Evolutionary conservation across 2,113 vertebrate species (phyloP).

Genomic region (Rafetus swinhoei): DNA sequence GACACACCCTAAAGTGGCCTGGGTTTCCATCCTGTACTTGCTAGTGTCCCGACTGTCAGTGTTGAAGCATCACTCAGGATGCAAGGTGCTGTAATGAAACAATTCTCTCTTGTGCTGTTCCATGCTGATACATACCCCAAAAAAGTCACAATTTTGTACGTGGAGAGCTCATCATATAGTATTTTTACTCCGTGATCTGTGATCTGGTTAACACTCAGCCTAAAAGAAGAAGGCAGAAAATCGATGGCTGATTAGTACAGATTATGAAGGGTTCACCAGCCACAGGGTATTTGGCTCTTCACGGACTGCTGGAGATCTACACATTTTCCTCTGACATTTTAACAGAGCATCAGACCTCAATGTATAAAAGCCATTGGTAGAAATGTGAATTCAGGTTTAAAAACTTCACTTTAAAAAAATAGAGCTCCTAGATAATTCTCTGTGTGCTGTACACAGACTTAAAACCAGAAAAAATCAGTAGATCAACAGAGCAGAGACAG

Average conservation of each 20-base stretch:
- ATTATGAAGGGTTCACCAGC: not conserved
- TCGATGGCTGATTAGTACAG: not conserved
- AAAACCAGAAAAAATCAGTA: not conserved
- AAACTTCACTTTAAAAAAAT: not conserved
- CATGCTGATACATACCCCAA: slow-evolving; percentile 84
- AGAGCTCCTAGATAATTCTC: slow-evolving; percentile 6
- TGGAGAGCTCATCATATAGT: slow-evolving; percentile 90
- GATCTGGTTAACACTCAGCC: slow-evolving; percentile 92
- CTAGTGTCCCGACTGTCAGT: not conserved
- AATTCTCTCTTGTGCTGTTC: not conserved
- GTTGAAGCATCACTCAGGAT: not conserved
- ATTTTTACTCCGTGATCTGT: slow-evolving; percentile 89
- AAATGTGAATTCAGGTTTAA: not conserved
- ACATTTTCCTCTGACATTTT: not conserved
- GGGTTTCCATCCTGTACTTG: not conserved
- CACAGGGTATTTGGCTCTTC: not conserved
- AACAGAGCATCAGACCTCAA: not conserved
- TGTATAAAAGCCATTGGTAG: not conserved
- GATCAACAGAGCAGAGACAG: slow-evolving; percentile 8
- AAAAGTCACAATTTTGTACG: slow-evolving; percentile 84
- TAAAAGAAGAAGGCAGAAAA: slow-evolving; percentile 63
- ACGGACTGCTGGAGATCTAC: not conserved
- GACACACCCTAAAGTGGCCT: not conserved
- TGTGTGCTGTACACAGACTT: not conserved
- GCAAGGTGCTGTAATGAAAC: not conserved